Evolutionary conservation across 2,888 invertebrate genomes (phyloP), one percentile per base, ranked within the genome.

Genomic region (Drosophila affinis): DNA sequence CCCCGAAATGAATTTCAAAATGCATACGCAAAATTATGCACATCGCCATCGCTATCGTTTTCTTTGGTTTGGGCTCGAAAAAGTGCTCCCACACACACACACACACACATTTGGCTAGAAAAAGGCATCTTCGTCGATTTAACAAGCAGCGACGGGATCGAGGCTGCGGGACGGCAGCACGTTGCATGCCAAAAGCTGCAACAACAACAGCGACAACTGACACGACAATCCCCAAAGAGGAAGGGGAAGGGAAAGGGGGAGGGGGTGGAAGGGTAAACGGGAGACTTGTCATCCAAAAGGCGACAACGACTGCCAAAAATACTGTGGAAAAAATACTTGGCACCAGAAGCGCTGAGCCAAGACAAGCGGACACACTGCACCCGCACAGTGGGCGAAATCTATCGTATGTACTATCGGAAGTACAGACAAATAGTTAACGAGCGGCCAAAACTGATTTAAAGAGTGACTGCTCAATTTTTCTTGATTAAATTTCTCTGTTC

Each of bases 1-100:
- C 83, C 86, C 70, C 67, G 46, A 68, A 65, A 67, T 44, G 54
- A 76, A 86, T 82, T 78, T 80, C 80, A 80, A 85, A 84, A 80
- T 86, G 75, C 88, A 86, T 73, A 82, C 80, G 83, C 83, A 86
- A 82, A 69, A 87, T 82, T 83, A 87, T 87, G 86, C 88, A 80
- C 88, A 83, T 75, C 86, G 80, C 74, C 62, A 81, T 80, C 53
- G 73, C 53, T 45, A 34, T 60, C 58, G 65, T 58, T 47, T 62
- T 55, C 39, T 9, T 24, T 24, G 24, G 29, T 29, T 29, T 9
- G 29, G 29, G 2, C 3, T 24, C 67, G 75, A 75, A 78, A 62
- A 60, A 54, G 49, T 47, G 78, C 79, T 75, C 82, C 79, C 80
- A 77, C 82, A 24, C 34, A 14, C 39, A n/a, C n/a, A n/a, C 80